phyloP scores from a whole-genome alignment of 2,888 invertebrate species.

The Hedya salicella region DNA sequence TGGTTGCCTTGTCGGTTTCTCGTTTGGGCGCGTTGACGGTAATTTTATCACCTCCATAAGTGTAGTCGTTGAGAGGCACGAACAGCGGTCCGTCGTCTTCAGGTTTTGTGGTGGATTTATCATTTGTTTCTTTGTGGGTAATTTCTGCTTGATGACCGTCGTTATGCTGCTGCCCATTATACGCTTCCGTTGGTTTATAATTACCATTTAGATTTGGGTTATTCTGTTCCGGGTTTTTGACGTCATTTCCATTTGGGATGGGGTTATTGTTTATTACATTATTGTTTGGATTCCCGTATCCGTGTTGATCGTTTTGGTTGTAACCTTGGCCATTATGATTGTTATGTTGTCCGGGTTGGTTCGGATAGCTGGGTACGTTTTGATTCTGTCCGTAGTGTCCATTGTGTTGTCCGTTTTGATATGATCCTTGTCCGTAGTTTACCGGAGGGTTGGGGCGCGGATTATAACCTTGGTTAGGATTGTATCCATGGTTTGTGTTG shows the following conservation, averaged over 20 bases:
- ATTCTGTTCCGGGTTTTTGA: slow-evolving; percentile 24
- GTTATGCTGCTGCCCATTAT: slow-evolving; percentile 41
- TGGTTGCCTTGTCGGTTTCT: slow-evolving; percentile 59
- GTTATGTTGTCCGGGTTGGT: slow-evolving; percentile 10
- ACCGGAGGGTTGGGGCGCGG: slow-evolving; percentile 39
- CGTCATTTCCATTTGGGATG: slow-evolving; percentile 24
- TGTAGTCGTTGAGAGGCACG: slow-evolving; percentile 66
- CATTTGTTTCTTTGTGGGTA: slow-evolving; percentile 37
- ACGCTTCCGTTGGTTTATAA: slow-evolving; percentile 39
- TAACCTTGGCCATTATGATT: slow-evolving; percentile 35
- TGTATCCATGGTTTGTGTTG: slow-evolving; percentile 30
- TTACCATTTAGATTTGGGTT: slow-evolving; percentile 27
- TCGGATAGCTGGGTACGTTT: slow-evolving; percentile 7
- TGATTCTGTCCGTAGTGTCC: slow-evolving; percentile 30
- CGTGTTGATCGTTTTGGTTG: slow-evolving; percentile 33
- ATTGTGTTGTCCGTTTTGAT: slow-evolving; percentile 34
- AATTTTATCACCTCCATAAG: slow-evolving; percentile 63
- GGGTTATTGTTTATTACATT: slow-evolving; percentile 27
- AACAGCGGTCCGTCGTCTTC: slow-evolving; percentile 62
- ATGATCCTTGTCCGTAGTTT: slow-evolving; percentile 29
- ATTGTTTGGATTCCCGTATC: slow-evolving; percentile 39
- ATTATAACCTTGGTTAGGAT: slow-evolving; percentile 33
- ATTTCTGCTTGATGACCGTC: slow-evolving; percentile 29
- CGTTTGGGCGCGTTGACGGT: slow-evolving; percentile 68
- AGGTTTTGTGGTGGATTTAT: slow-evolving; percentile 59